phyloP scores from a whole-genome alignment of 2,113 vertebrate genomes.

The Xenus cinereus region DNA sequence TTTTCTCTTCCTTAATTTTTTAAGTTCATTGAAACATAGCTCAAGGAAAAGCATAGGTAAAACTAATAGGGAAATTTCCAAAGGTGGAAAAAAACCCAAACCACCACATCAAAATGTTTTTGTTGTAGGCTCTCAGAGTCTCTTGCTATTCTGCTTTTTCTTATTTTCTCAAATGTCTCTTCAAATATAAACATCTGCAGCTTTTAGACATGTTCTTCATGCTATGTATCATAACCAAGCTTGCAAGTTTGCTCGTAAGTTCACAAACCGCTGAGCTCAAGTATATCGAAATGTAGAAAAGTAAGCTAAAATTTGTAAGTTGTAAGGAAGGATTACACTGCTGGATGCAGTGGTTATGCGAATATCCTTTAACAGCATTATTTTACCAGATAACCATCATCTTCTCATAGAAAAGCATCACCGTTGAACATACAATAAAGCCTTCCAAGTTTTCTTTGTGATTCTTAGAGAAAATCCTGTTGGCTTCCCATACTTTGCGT shows the following conservation, averaged over 20 bases:
- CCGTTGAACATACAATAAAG: accelerated
- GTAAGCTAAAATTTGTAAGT: not conserved
- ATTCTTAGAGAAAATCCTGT: not conserved
- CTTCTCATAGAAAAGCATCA: not conserved
- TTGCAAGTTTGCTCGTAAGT: not conserved
- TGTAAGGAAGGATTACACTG: not conserved
- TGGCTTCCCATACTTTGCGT: not conserved
- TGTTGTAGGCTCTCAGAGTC: not conserved
- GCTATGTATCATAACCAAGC: not conserved
- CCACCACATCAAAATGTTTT: not conserved
- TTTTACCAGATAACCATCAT: not conserved
- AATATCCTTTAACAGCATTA: not conserved
- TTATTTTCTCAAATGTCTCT: not conserved
- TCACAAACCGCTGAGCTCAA: not conserved
- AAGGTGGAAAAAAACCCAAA: not conserved
- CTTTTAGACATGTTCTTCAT: not conserved
- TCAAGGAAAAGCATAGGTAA: slow-evolving; percentile 1
- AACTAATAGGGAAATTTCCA: not conserved
- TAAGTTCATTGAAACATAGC: not conserved
- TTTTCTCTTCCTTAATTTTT: not conserved
- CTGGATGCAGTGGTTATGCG: not conserved
- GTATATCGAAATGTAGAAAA: not conserved
- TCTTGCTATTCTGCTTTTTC: not conserved
- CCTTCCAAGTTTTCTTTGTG: not conserved
- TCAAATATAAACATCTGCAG: not conserved